phyloP scores from a whole-genome alignment of 2,797 vertebrate genomes.

The Pseudochaenichthys georgianus region DNA sequence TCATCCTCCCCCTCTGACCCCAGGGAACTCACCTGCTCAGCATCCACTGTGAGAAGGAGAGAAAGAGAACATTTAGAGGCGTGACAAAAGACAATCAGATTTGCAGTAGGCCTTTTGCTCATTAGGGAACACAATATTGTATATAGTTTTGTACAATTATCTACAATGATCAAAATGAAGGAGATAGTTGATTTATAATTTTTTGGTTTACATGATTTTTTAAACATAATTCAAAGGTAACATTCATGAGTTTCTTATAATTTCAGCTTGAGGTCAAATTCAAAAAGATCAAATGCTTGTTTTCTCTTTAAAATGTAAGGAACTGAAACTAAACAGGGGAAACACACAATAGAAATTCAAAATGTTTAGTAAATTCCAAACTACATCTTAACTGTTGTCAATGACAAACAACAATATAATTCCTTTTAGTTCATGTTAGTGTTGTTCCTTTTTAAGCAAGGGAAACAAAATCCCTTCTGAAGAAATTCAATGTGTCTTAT shows the following conservation, averaged over 20 bases:
- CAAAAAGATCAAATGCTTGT: conserved; percentile 18
- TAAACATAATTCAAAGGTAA: conserved; percentile 7
- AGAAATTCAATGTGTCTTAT: conserved; percentile 44
- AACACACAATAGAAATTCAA: conserved; percentile 37
- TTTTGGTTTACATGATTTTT: conserved; percentile 5
- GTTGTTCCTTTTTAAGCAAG: conserved; percentile 7
- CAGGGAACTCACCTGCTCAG: conserved; percentile 77
- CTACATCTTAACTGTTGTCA: not conserved
- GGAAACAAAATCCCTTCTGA: conserved; percentile 23
- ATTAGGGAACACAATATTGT: not conserved
- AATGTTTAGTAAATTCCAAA: conserved; percentile 25
- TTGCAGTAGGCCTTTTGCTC: not conserved
- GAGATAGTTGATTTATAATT: conserved; percentile 4
- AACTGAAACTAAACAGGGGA: conserved; percentile 49
- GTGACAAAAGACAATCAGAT: not conserved
- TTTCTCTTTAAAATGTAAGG: conserved; percentile 8
- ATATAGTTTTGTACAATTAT: not conserved
- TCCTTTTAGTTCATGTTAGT: conserved; percentile 7
- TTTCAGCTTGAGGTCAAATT: conserved; percentile 33
- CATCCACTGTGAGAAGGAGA: conserved; percentile 68
- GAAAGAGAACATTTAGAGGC: not conserved
- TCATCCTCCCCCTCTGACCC: conserved; percentile 88
- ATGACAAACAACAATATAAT: not conserved
- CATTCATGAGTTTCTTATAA: conserved; percentile 18
- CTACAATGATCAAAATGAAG: no score